Conservation (phyloP, 2,797 vertebrate genomes). For the Sebastiscus albofasciatus region DNA sequence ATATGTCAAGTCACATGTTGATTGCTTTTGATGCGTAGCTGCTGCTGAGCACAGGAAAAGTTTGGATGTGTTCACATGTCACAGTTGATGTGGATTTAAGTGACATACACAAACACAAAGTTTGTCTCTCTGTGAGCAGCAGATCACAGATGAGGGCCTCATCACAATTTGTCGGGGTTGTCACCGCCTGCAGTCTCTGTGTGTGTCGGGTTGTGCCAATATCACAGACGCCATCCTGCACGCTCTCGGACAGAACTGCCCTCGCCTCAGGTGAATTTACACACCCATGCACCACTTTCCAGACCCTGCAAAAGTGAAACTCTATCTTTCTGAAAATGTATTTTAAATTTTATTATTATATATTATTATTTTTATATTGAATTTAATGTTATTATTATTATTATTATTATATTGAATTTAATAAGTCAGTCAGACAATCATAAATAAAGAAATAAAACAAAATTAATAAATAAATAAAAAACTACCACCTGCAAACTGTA, state of each 20-base stretch:
- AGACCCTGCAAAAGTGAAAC: not conserved
- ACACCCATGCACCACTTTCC: not conserved
- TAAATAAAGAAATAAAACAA: no score
- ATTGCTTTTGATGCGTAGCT: not conserved
- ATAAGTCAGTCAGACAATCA: no score
- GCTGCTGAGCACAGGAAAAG: not conserved
- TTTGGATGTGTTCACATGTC: conserved; percentile 16
- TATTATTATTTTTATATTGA: no score
- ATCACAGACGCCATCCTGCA: conserved; percentile 97
- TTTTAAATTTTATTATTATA: no score
- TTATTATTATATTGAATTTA: no score
- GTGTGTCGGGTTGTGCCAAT: conserved; percentile 96
- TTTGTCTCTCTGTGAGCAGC: conserved; percentile 81
- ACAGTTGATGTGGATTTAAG: not conserved
- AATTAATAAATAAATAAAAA: no score
- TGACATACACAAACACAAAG: not conserved
- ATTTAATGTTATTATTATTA: no score
- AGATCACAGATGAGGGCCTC: conserved; percentile 98
- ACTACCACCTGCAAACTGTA: no score
- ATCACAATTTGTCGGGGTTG: conserved; percentile 98
- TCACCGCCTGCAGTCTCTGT: conserved; percentile 95
- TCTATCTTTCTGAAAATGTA: not conserved
- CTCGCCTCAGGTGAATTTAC: conserved; percentile 88
- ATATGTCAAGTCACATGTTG: not conserved
- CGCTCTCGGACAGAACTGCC: conserved; percentile 97